Evolutionary conservation across 2,113 vertebrate species (phyloP), one percentile per base, ranked within the genome.

Genomic region (Grammatotria lemairii): DNA sequence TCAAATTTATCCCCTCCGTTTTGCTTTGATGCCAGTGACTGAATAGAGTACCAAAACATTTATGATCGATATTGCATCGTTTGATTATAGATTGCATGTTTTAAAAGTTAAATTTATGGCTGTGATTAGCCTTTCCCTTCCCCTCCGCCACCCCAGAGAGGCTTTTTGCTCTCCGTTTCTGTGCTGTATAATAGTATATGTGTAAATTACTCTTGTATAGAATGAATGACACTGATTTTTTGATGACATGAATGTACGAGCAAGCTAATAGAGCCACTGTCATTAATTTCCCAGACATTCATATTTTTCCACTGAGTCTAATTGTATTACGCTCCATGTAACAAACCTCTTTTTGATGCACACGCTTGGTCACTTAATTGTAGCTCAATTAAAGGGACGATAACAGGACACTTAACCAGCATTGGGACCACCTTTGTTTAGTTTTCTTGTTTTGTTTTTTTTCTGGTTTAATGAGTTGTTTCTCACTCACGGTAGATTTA

Each of bases 181-280:
- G 83, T 92, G 87, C 87, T 94, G 92, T 92, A 93, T 81, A 93
- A 87, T 92, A 93, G 21, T 89, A 87, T 84, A 73, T 68, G 85
- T 94, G 93, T 95, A 93, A 94, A 95, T 91, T 73, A 91, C 91
- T 91, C 87, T 94, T 95, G 93, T 93, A 95, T 92, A 91, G 89
- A 93, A 92, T 93, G 84, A 94, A 87, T 93, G 88, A 88, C 65
- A 8, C 60, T 86, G 47, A 84, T 90, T 89, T 89, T 87, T 90
- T 90, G 83, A 95, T 92, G 88, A 91, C 42, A 68, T 87, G 93
- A 94, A 95, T 95, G 93, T 94, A 92, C 38, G 65, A 90, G 93
- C 87, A 89, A 94, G 86, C 87, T 85, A 85, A 80, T 70, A 28
- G 35, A 89, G 31, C 51, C 79, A 49, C 75, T 86, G 17, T 79